phyloP scores from a whole-genome alignment of 2,797 vertebrate species.

The Megaceryle alcyon region DNA sequence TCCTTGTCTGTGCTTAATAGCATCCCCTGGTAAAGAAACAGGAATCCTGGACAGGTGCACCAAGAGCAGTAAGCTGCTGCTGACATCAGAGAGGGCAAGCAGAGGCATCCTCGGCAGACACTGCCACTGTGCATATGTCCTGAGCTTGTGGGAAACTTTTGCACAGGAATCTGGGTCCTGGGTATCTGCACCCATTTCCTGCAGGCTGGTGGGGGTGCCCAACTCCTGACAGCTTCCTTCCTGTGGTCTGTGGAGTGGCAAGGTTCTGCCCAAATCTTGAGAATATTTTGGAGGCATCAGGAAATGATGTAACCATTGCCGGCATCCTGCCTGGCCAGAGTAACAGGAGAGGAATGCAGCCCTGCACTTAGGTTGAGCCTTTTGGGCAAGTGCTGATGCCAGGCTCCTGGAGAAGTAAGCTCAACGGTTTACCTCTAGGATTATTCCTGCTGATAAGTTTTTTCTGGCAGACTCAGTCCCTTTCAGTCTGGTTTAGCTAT shows the following conservation, averaged over 20 bases:
- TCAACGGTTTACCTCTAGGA: neutral
- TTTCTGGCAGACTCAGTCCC: neutral
- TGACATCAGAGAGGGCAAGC: rapidly evolving
- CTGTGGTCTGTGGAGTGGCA: rapidly evolving
- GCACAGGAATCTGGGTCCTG: neutral
- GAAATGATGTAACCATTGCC: neutral
- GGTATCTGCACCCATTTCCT: neutral
- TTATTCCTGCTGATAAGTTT: neutral
- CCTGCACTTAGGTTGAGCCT: neutral
- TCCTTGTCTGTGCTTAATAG: neutral
- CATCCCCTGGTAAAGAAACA: rapidly evolving
- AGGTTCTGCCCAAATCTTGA: neutral
- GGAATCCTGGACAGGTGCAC: neutral
- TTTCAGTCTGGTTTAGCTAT: neutral
- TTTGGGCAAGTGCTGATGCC: neutral
- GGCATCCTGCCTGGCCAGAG: neutral
- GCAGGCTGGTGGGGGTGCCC: neutral
- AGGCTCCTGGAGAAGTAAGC: neutral
- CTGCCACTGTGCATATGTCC: rapidly evolving
- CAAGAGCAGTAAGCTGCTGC: neutral
- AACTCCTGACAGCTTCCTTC: neutral
- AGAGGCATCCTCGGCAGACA: neutral
- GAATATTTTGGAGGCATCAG: neutral
- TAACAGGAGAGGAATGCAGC: neutral
- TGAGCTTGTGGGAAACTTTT: rapidly evolving